Evolutionary conservation across 2,113 vertebrate species (phyloP).

Genomic region (Gobiocypris rarus): DNA sequence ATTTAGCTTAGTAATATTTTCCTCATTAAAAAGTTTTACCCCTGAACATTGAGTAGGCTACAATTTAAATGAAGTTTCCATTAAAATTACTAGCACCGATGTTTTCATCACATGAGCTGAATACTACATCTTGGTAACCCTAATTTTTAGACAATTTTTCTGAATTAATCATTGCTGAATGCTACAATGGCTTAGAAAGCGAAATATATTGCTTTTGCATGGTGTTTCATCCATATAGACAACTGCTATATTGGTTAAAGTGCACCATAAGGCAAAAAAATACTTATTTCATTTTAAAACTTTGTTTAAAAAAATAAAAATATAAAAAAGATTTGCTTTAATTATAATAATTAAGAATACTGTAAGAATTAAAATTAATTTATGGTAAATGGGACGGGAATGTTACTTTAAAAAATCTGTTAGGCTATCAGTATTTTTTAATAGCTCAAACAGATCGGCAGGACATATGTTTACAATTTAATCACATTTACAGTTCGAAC

Average conservation of each 20-base stretch:
- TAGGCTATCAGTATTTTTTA: neutral
- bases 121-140: neutral
- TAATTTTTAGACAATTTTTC: neutral
- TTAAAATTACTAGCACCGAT: neutral
- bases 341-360: neutral
- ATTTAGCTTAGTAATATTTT: neutral
- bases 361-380: neutral
- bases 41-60: no score
- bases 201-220: neutral
- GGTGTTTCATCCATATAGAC: neutral
- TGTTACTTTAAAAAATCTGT: neutral
- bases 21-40: no score
- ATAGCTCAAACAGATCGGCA: neutral
- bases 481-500: neutral
- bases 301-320: neutral
- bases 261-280: neutral
- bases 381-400: neutral
- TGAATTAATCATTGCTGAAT: neutral
- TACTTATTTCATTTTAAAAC: neutral
- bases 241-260: neutral
- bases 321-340: neutral
- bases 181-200: neutral
- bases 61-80: neutral
- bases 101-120: neutral
- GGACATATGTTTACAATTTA: neutral